Base-by-base conservation (phyloP, 2,113 vertebrate genomes). In the Dinomys branickii region DNA sequence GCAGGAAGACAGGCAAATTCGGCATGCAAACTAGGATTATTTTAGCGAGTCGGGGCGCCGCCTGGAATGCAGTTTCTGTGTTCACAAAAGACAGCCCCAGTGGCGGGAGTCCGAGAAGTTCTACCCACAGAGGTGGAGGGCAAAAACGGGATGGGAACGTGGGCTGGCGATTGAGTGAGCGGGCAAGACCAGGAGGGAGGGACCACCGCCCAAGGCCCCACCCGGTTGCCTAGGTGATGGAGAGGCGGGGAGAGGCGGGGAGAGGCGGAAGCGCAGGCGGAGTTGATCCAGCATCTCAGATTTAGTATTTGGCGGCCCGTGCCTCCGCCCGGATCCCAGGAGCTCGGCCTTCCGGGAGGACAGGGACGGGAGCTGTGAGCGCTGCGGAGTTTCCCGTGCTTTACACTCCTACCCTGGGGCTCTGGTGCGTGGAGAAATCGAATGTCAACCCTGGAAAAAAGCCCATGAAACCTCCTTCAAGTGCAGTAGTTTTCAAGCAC, bases 161-260 rank as follows among this genome's bases (percentile, higher is more conserved):
- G 20, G 71, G 86, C 44, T 58, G 89, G 83, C 78, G n/a, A 22
- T 47, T 22, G 84, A 73, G 90, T 73, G 54, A 59, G 84, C 7
- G 14, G 4, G 16, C 59, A 67, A 59, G 7, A 26, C 22, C 7
- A 69, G 44, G 61, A 44, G 33, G 69, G 83, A 77, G 61, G 83
- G 65, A 56, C 41, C 14, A 1, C 67, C 26, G 81, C 59, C 75
- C 54, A 16, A n/a, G 33, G 47, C 71, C 61, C 93, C 26, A 11
- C 80, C 82, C 44, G 38, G 85, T 95, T 96, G 90, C 81, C 96
- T 90, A 58, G 93, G 97, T 93, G 85, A 98, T 41, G 1, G 71
- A 73, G 52, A 58, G 87, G 90, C 5, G 38, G 28, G 2, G 65
- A 65, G 52, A 65, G 82, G 90, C 3, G 44, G 28, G 1, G 71